Percentiles rank a stretch among this genome's conserved stretches.
These are phyloP conservation scores for Rhamphomyia laevipes DNA, from an alignment of 2,888 invertebrate species.

Conservation along the genomic window DNA sequence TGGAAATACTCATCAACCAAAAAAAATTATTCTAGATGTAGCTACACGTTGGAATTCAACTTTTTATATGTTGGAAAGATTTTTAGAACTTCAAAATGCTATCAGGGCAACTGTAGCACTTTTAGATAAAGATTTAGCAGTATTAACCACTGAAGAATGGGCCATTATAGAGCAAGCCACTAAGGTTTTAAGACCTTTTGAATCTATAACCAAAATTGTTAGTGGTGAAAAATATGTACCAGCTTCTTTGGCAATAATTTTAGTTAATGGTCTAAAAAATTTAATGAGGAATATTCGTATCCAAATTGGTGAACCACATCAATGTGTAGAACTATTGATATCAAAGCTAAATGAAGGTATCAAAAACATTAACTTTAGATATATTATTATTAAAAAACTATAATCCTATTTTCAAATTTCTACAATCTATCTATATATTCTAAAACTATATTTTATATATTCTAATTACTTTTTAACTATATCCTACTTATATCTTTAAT, in stretches of 20 bases:
- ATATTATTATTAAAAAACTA: no score
- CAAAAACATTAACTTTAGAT: no score
- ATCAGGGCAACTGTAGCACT: neutral
- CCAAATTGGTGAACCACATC: neutral
- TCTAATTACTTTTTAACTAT: no score
- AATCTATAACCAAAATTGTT: constrained; percentile 16
- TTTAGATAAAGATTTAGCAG: neutral
- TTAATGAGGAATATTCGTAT: neutral
- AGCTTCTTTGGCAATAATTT: constrained; percentile 15
- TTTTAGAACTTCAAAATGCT: neutral
- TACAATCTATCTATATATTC: no score
- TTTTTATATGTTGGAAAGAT: constrained; percentile 2
- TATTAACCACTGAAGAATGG: constrained; percentile 15
- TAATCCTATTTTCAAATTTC: no score
- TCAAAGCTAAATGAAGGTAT: neutral
- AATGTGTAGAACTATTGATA: neutral
- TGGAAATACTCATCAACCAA: neutral
- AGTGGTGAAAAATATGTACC: constrained; percentile 17
- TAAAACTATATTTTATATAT: no score
- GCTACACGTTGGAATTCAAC: constrained; percentile 1
- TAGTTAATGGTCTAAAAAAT: constrained; percentile 14
- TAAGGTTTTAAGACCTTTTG: constrained; percentile 17
- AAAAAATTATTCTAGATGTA: neutral
- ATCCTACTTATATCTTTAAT: no score
- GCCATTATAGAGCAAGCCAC: constrained; percentile 11